phyloP scores from a whole-genome alignment of 1,140 invertebrate genomes.

The Scaptomyza montana region DNA sequence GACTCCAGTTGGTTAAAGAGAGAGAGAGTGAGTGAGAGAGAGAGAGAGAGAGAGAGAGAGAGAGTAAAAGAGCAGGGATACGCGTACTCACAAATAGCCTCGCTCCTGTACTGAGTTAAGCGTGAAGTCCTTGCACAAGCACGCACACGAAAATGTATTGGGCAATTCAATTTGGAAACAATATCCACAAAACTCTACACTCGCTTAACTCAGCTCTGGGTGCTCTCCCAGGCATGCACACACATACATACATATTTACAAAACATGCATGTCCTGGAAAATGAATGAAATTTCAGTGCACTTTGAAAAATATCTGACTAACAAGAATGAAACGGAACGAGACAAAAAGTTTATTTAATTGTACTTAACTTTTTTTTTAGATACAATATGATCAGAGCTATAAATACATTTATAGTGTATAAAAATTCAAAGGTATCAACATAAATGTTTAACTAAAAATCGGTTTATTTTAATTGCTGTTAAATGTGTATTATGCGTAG shows the following conservation, averaged over 20 bases:
- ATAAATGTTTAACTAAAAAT: too few species aligned
- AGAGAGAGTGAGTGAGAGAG: conserved; percentile 14
- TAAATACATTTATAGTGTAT: too few species aligned
- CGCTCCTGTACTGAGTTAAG: conserved; percentile 15
- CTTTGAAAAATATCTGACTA: conserved; percentile 21
- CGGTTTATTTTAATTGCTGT: too few species aligned
- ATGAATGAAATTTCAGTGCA: conserved; percentile 51
- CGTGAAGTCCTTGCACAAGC: conserved; percentile 40
- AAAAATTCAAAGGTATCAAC: too few species aligned
- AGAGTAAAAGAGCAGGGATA: conserved; percentile 17
- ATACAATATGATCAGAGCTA: too few species aligned
- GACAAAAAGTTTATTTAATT: too few species aligned
- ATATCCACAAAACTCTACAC: conserved; percentile 67
- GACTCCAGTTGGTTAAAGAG: conserved; percentile 57
- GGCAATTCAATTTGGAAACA: conserved; percentile 54
- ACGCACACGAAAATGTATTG: conserved; percentile 49
- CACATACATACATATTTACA: neutral
- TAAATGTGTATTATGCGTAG: too few species aligned
- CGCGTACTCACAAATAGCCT: conserved; percentile 57
- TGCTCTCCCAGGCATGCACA: conserved; percentile 43
- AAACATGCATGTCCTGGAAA: conserved; percentile 55
- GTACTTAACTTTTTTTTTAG: too few species aligned
- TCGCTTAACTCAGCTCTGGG: conserved; percentile 10
- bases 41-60: conserved; percentile 9
- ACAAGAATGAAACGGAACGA: too few species aligned